phyloP scores from a whole-genome alignment of 2,797 vertebrate genomes.

The Enteromius paludinosus region DNA sequence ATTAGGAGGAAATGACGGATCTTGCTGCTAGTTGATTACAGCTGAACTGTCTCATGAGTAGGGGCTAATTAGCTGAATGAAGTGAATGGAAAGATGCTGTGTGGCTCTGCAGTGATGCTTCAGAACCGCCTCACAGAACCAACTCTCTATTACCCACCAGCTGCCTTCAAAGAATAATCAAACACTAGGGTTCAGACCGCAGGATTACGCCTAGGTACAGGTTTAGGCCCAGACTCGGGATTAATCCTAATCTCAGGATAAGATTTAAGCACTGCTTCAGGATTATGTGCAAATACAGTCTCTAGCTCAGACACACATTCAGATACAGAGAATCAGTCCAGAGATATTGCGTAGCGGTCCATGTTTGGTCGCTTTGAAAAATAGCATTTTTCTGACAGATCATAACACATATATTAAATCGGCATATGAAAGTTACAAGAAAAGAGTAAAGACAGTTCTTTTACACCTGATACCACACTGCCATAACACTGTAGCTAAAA shows the following conservation, averaged over 20 bases:
- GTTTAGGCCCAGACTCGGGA: constrained; percentile 28
- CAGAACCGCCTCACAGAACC: constrained; percentile 44
- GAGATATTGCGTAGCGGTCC: not conserved
- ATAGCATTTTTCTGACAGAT: not conserved
- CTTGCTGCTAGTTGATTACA: constrained; percentile 66
- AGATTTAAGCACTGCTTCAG: constrained; percentile 9
- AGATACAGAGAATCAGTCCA: not conserved
- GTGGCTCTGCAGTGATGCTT: constrained; percentile 39
- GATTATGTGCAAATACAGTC: not conserved
- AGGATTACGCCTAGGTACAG: constrained; percentile 10
- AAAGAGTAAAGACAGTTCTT: not conserved
- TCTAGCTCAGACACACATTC: constrained; percentile 10
- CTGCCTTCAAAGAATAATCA: not conserved
- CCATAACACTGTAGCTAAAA: constrained; percentile 8
- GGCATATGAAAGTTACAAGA: not conserved
- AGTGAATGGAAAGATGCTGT: constrained; percentile 55
- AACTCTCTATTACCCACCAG: constrained; percentile 38
- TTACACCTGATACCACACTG: not conserved
- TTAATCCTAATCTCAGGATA: constrained; percentile 38
- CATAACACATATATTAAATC: not conserved
- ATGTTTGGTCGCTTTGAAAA: not conserved
- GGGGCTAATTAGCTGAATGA: constrained; percentile 65
- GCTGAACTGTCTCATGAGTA: constrained; percentile 67
- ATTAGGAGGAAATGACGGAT: constrained; percentile 66
- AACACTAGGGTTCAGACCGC: constrained; percentile 1